Conservation (phyloP, 2,113 vertebrate genomes). For the Dunckerocampus dactyliophorus region DNA sequence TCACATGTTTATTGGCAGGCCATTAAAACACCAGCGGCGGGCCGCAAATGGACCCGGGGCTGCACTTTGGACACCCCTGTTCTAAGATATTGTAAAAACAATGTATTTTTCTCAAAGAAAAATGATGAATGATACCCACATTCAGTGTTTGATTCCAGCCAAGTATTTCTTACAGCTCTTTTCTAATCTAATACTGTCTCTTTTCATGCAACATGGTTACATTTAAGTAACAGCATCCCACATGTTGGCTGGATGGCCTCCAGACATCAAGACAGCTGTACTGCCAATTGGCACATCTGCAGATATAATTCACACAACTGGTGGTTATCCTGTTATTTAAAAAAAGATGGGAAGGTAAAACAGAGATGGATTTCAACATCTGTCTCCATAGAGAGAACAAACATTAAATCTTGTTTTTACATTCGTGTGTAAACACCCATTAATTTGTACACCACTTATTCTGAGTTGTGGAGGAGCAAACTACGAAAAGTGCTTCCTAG, state of each 20-base stretch:
- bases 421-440: not conserved
- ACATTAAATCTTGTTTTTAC: not conserved
- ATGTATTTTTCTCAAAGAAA: too few species aligned
- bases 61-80: too few species aligned
- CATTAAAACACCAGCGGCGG: too few species aligned
- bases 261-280: conserved; percentile 28
- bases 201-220: not conserved
- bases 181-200: not conserved
- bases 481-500: not conserved
- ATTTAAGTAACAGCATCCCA: conserved; percentile 39
- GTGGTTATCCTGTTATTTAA: conserved; percentile 24
- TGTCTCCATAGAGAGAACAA: not conserved
- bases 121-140: too few species aligned
- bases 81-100: too few species aligned
- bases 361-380: conserved; percentile 9
- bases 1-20: too few species aligned
- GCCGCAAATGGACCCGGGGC: too few species aligned
- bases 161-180: not conserved
- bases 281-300: conserved; percentile 19
- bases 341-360: conserved; percentile 4
- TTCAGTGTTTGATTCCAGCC: too few species aligned
- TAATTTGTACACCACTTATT: not conserved
- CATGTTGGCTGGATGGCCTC: conserved; percentile 34
- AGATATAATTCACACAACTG: conserved; percentile 18
- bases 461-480: not conserved